These are phyloP conservation scores for Apeltes quadracus DNA, from an alignment of 2,113 vertebrate genomes.

Conservation along the genomic window DNA sequence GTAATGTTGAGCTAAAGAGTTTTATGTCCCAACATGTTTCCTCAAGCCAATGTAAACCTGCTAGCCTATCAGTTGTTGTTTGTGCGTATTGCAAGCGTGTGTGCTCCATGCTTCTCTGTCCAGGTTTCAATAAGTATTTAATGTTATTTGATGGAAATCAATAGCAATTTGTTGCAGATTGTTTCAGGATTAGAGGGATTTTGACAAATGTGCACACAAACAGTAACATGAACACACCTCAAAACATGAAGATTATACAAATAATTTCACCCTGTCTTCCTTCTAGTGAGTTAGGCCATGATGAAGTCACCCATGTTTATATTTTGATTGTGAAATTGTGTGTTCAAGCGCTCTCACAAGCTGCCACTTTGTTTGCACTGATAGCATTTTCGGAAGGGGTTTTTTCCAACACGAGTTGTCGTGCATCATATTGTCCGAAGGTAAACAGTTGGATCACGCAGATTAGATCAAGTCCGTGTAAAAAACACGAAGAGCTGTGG, in stretches of 20 bases:
- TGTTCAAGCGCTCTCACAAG: background rate
- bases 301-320: background rate
- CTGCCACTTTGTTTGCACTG: background rate
- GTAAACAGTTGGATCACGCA: constrained; percentile 27
- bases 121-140: background rate
- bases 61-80: constrained; percentile 16
- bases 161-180: background rate
- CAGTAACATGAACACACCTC: background rate
- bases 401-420: constrained; percentile 15
- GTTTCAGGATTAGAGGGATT: constrained; percentile 18
- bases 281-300: background rate
- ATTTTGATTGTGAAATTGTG: background rate
- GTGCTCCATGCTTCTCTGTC: background rate
- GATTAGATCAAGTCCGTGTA: constrained; percentile 27
- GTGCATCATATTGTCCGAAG: background rate
- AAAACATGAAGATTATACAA: background rate
- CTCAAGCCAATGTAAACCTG: constrained; percentile 32
- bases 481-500: constrained; percentile 9
- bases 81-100: constrained; percentile 18
- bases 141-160: background rate
- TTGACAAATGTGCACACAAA: background rate
- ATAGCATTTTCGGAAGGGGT: constrained; percentile 11
- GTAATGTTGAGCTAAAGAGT: constrained; percentile 15
- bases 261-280: background rate
- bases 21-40: constrained; percentile 19